A percentile compares a stretch with the other conserved stretches of the same genome.
Conservation (phyloP, 2,797 vertebrate genomes). For the Molossus alvarezi region DNA sequence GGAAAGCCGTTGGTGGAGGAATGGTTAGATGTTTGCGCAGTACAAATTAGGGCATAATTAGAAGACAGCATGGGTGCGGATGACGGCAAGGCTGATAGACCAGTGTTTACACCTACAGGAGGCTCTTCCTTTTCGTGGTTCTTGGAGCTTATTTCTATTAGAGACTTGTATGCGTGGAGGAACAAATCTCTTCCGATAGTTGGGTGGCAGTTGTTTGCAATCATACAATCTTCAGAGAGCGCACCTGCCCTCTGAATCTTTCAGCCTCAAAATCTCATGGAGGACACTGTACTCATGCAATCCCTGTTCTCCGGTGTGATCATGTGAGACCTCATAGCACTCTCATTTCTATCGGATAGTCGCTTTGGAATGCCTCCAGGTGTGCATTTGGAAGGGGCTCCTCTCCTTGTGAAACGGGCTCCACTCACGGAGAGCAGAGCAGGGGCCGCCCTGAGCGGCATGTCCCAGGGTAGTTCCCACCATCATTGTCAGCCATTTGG, state of each 20-base stretch:
- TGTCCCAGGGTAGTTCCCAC: not conserved
- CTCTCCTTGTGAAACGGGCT: not conserved
- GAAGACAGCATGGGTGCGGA: conserved; percentile 57
- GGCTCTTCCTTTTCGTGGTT: not conserved
- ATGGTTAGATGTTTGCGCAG: conserved; percentile 67
- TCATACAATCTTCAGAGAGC: not conserved
- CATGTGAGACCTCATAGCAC: not conserved
- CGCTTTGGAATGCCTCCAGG: not conserved
- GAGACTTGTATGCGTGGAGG: not conserved
- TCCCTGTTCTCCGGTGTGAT: not conserved
- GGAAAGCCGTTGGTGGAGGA: conserved; percentile 69
- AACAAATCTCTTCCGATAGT: not conserved
- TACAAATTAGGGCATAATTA: conserved; percentile 77
- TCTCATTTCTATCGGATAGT: too few species aligned
- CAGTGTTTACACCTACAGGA: conserved; percentile 19
- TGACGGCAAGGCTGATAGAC: not conserved
- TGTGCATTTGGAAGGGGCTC: not conserved
- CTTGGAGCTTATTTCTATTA: not conserved
- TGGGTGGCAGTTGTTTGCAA: not conserved
- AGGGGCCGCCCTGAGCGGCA: not conserved
- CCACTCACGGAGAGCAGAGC: not conserved
- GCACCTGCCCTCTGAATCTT: not conserved
- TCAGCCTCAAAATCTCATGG: not conserved
- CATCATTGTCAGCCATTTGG: not conserved
- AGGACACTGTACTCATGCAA: not conserved